Evolutionary conservation across 2,888 invertebrate genomes (phyloP).

Genomic region (Mythimna impura): DNA sequence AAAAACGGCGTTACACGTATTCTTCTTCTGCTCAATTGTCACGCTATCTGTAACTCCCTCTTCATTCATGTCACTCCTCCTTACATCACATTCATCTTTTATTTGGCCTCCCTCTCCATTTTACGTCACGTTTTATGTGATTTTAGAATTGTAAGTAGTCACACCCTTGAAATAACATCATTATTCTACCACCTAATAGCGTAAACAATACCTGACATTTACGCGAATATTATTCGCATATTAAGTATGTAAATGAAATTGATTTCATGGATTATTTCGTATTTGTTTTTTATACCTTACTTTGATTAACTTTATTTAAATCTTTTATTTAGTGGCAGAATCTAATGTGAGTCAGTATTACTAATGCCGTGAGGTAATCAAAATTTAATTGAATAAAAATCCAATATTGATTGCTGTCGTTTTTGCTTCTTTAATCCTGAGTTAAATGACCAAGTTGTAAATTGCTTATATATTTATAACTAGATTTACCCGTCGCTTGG

Average conservation of each 20-base stretch:
- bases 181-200: slow-evolving; percentile 9
- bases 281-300: not conserved
- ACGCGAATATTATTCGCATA: slow-evolving; percentile 16
- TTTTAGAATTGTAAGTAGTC: not conserved
- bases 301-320: not conserved
- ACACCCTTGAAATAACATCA: slow-evolving; percentile 15
- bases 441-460: slow-evolving; percentile 27
- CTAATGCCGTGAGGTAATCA: not conserved
- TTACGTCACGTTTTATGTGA: no score
- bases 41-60: not conserved
- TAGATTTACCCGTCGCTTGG: not conserved
- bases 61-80: no score
- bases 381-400: slow-evolving; percentile 4
- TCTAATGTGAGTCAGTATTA: not conserved
- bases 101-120: not conserved
- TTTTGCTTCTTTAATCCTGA: slow-evolving; percentile 21
- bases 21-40: not conserved
- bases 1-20: no score
- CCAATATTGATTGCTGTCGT: slow-evolving; percentile 17
- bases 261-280: slow-evolving; percentile 30
- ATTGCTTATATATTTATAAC: not conserved
- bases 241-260: slow-evolving; percentile 24
- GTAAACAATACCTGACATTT: slow-evolving; percentile 36
- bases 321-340: not conserved
- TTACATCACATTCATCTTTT: not conserved